Conservation (phyloP, 2,797 vertebrate genomes). For the Alca torda region DNA sequence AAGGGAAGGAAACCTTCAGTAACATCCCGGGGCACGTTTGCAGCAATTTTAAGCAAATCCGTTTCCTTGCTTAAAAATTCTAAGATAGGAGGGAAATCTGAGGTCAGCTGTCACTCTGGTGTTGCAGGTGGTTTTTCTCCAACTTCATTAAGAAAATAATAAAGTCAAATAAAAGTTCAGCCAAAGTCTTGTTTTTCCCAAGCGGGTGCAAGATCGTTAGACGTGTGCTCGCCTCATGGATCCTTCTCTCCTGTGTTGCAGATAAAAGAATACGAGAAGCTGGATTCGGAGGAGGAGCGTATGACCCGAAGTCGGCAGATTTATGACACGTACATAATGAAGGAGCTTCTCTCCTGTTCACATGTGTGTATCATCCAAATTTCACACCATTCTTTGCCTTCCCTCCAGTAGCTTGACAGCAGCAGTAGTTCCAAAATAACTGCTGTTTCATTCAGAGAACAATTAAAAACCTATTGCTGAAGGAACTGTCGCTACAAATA, state of each 20-base stretch:
- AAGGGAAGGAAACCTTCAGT: background rate
- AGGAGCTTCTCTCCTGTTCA: slow-evolving; percentile 94
- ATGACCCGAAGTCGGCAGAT: slow-evolving; percentile 89
- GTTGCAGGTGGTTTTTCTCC: background rate
- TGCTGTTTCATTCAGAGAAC: background rate
- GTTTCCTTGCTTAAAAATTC: background rate
- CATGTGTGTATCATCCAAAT: slow-evolving; percentile 79
- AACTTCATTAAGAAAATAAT: background rate
- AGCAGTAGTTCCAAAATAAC: background rate
- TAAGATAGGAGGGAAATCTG: background rate
- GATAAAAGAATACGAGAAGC: slow-evolving; percentile 97
- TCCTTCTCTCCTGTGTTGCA: slow-evolving; percentile 58
- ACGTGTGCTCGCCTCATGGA: background rate
- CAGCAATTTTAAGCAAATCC: background rate
- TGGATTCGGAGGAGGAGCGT: slow-evolving; percentile 92
- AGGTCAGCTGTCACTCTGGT: accelerated
- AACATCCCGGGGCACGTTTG: accelerated
- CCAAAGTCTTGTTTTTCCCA: background rate
- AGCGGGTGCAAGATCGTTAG: background rate
- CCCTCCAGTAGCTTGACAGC: background rate
- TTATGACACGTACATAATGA: slow-evolving; percentile 96
- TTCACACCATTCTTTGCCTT: background rate
- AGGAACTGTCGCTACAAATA: too few species aligned
- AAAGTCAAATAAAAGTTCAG: background rate
- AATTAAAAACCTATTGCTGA: background rate